Percentiles rank a stretch among this genome's conserved stretches.
Conservation (phyloP, 1,140 invertebrate species). For the Drosophila ogumai region DNA sequence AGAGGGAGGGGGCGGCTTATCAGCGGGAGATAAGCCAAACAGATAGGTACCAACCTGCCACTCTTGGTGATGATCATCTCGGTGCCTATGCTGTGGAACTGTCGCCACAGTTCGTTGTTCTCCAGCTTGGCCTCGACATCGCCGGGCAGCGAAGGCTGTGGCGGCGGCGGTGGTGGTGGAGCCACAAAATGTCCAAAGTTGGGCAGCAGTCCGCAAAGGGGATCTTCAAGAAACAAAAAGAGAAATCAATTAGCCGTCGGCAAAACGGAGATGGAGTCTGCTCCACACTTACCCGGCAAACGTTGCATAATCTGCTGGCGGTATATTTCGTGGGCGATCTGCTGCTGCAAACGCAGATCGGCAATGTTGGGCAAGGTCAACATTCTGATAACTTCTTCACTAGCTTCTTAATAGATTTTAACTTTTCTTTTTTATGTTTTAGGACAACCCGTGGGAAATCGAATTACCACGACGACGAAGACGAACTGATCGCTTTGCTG, state of each 20-base stretch:
- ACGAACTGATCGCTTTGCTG: conserved; percentile 64
- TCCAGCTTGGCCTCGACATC: conserved; percentile 88
- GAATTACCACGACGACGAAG: conserved; percentile 2
- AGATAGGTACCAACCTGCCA: conserved; percentile 90
- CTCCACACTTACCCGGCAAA: conserved; percentile 73
- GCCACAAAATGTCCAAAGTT: conserved; percentile 61
- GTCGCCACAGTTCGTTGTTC: conserved; percentile 97
- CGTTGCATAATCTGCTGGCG: conserved; percentile 85
- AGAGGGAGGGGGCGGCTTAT: conserved; percentile 42
- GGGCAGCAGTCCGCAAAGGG: conserved; percentile 74
- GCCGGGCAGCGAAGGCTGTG: conserved; percentile 73
- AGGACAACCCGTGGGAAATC: conserved; percentile 1
- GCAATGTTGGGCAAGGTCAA: conserved; percentile 78
- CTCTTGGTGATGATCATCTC: conserved; percentile 99
- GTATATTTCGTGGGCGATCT: conserved; percentile 84
- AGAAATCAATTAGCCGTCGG: conserved; percentile 49
- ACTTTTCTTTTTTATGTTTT: background rate
- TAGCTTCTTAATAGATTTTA: conserved; percentile 1
- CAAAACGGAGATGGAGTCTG: conserved; percentile 20
- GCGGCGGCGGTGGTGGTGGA: conserved; percentile 44
- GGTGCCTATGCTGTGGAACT: conserved; percentile 97
- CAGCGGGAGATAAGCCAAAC: conserved; percentile 50
- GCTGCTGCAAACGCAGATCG: conserved; percentile 82
- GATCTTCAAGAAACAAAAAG: conserved; percentile 64
- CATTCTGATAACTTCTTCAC: conserved; percentile 49